Base-by-base conservation (phyloP, 2,888 invertebrate species). In the Seira musarum region DNA sequence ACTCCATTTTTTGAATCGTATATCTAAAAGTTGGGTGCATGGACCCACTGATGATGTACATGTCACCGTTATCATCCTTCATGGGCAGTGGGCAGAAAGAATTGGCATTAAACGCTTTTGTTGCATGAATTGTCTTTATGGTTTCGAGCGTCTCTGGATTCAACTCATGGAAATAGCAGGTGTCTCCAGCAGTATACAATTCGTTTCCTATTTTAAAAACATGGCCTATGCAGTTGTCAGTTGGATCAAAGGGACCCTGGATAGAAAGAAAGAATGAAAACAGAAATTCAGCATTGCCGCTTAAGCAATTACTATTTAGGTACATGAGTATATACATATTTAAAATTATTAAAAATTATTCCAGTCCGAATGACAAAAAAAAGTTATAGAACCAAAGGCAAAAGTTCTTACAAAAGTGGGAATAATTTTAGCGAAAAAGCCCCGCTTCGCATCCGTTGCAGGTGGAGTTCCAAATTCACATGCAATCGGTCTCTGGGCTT, bases 381-480 rank as follows among this genome's bases (percentile, higher is more conserved):
- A 30, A 65, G 13, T 66, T 19, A 15, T 24, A n/a, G 40, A 40
- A 40, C 13, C 8, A 22, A 64, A 10, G 25, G 19, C 13, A n/a
- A n/a, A n/a, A 67, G 13, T 40, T 40, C 76, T 75, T 79, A 82
- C 82, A 72, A 82, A 82, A 19, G 82, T 80, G 10, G 80, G 82
- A 6, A 75, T 46, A 57, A 82, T 69, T 67, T 82, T 82, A 3
- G 79, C 82, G 21, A 82, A 80, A 25, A 82, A 68, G 22, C 82
- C 82, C 8, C 57, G 53, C 22, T 64, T 75, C 0, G 90, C 90
- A 87, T 91, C 91, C 0, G 90, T 89, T 77, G 88, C 88, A 0
- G 89, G 88, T 35, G 88, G 87, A 0, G 91, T 91, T 1, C 90
- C 91, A 86, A 90, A 90, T 84, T 90, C 90, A 1, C 89, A 88